Conservation (phyloP, 2,888 invertebrate species). For the Aphodius granarius region DNA sequence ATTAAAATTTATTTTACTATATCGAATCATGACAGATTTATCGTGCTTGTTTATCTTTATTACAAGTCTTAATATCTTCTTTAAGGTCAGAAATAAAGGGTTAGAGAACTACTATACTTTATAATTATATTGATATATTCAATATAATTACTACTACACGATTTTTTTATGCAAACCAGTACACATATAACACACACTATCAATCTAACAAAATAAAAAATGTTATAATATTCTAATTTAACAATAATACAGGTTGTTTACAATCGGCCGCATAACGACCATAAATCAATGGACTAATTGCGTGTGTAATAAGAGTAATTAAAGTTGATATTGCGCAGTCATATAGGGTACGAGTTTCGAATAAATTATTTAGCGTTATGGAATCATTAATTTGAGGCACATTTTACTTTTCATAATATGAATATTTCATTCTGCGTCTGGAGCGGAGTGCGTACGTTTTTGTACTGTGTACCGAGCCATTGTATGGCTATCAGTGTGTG, state of each 20-base stretch:
- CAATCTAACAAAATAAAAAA: neutral
- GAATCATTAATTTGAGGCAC: neutral
- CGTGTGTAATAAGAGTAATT: neutral
- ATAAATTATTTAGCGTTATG: neutral
- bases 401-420: neutral
- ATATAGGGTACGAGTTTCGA: neutral
- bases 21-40: neutral
- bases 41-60: neutral
- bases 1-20: neutral
- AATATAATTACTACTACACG: neutral
- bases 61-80: too few relatives aligned
- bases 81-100: too few relatives aligned
- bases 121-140: too few relatives aligned
- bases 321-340: neutral
- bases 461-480: neutral
- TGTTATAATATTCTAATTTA: neutral
- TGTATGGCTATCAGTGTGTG: neutral
- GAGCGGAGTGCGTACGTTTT: neutral
- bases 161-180: neutral
- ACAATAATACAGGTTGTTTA: neutral
- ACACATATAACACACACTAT: too few relatives aligned
- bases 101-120: too few relatives aligned
- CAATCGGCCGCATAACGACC: neutral
- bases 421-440: neutral
- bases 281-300: neutral